phyloP scores from a whole-genome alignment of 2,888 invertebrate genomes.

The Arrhopalites spinosus region DNA sequence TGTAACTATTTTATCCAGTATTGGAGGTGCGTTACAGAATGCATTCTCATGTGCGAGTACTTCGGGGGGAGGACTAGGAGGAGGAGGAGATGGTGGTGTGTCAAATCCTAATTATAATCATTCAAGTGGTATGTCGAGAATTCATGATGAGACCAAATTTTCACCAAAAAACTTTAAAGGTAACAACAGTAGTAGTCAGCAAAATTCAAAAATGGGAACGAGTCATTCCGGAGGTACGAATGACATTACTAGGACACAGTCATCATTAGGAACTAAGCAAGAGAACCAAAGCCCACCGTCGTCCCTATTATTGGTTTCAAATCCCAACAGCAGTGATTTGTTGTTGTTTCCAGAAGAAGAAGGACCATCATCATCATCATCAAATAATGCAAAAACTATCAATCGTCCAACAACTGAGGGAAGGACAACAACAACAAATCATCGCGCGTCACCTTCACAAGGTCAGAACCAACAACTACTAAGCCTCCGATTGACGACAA shows the following conservation, averaged over 20 bases:
- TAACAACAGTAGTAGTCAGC: constrained; percentile 37
- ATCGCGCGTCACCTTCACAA: background rate
- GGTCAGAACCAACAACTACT: constrained; percentile 14
- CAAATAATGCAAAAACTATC: no score
- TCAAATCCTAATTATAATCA: constrained; percentile 45
- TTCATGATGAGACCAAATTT: constrained; percentile 47
- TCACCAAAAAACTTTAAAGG: constrained; percentile 44
- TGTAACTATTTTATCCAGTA: constrained; percentile 28
- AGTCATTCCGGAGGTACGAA: constrained; percentile 33
- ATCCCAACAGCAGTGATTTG: background rate
- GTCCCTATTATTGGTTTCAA: background rate
- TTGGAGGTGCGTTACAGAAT: constrained; percentile 31
- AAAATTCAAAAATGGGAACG: constrained; percentile 49
- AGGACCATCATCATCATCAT: no score
- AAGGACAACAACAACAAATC: background rate
- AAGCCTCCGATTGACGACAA: constrained; percentile 35
- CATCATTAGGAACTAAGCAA: constrained; percentile 1
- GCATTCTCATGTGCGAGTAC: constrained; percentile 26
- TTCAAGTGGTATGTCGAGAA: constrained; percentile 48
- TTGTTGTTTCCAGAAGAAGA: no score
- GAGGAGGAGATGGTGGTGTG: constrained; percentile 22
- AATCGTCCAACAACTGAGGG: background rate
- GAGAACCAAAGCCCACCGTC: constrained; percentile 7
- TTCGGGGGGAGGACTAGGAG: constrained; percentile 16
- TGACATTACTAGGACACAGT: background rate